These are phyloP conservation scores for Charina bottae DNA, from an alignment of 2,113 vertebrate species.

Conservation along the genomic window DNA sequence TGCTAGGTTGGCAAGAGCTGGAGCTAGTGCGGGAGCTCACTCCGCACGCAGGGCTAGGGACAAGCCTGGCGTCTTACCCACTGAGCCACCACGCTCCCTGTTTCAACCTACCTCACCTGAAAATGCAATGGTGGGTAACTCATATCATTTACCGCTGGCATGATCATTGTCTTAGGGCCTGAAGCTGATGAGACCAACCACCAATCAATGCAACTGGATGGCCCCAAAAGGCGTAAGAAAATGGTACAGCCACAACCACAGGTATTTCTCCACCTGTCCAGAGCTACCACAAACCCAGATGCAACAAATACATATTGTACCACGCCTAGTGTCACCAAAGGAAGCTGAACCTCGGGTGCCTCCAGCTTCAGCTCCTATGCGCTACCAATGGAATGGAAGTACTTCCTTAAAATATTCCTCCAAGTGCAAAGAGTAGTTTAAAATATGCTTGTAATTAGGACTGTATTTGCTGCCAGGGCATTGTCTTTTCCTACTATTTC, in stretches of 20 bases:
- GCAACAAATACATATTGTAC: background rate
- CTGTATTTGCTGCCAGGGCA: background rate
- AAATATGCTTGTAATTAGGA: background rate
- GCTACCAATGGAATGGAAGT: background rate
- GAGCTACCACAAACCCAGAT: background rate
- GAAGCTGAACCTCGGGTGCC: background rate
- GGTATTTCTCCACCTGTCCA: background rate
- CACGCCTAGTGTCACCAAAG: background rate
- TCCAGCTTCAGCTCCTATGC: background rate
- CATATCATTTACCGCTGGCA: too few relatives aligned
- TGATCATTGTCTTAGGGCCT: too few relatives aligned
- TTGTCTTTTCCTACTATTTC: background rate
- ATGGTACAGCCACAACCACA: too few relatives aligned
- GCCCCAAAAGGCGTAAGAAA: background rate
- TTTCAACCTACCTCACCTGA: too few relatives aligned
- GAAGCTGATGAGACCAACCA: background rate
- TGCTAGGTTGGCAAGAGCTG: too few relatives aligned
- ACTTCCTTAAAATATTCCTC: background rate
- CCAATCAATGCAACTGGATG: background rate
- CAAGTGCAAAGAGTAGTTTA: background rate
- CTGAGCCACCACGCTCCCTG: too few relatives aligned
- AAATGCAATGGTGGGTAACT: too few relatives aligned
- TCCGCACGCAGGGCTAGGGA: too few relatives aligned
- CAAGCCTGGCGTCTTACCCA: too few relatives aligned
- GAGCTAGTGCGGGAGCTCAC: too few relatives aligned